phyloP scores from a whole-genome alignment of 2,797 vertebrate genomes.

The Vipera ursinii region DNA sequence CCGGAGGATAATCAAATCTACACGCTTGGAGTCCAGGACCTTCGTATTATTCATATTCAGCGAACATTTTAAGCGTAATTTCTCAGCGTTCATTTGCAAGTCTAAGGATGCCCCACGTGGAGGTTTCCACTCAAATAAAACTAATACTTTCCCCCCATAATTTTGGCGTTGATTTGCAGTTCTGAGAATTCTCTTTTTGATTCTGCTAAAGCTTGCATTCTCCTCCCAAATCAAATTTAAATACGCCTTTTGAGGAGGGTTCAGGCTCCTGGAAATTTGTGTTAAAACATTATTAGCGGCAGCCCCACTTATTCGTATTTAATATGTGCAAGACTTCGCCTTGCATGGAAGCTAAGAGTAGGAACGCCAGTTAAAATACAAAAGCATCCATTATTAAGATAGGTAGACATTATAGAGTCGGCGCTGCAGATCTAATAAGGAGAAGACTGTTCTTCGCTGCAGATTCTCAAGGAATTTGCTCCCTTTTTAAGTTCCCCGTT shows the following conservation, averaged over 20 bases:
- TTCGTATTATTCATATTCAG: no score
- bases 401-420: background rate
- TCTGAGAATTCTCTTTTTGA: background rate
- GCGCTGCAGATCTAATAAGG: background rate
- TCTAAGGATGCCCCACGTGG: background rate
- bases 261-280: background rate
- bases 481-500: background rate
- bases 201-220: background rate
- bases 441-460: background rate
- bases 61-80: background rate
- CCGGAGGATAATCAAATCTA: no score
- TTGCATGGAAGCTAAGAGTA: background rate
- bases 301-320: background rate
- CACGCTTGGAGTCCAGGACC: no score
- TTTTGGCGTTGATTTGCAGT: background rate
- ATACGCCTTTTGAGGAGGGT: background rate
- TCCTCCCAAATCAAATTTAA: background rate
- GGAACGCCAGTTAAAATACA: background rate
- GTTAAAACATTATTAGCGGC: background rate
- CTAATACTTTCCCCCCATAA: background rate
- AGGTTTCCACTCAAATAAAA: background rate
- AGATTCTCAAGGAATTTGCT: background rate
- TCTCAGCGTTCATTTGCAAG: background rate
- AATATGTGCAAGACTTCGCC: background rate
- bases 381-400: background rate